Evolutionary conservation across 35 echinoderm and acorn worm genomes (phyloP), one percentile per base, ranked within the genome.

Genomic region (Anneissia japonica): DNA sequence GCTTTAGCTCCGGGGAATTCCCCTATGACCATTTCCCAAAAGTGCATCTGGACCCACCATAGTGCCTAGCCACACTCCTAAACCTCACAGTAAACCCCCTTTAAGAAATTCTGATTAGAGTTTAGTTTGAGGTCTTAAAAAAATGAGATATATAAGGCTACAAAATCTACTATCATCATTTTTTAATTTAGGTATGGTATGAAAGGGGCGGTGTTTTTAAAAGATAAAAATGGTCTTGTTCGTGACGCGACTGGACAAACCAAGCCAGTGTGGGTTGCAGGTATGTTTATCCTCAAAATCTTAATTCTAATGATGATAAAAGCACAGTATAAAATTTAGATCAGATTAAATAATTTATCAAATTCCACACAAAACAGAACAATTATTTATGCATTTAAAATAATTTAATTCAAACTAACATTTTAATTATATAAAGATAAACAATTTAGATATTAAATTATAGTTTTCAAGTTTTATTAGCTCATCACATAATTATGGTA

Each of bases 131-230:
- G n/a, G n/a, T n/a, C n/a, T n/a, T n/a, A n/a, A n/a, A n/a, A n/a
- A n/a, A n/a, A n/a, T n/a, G n/a, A n/a, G n/a, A n/a, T n/a, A n/a
- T n/a, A n/a, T n/a, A n/a, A n/a, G n/a, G n/a, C n/a, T n/a, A n/a
- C n/a, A n/a, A n/a, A n/a, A n/a, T n/a, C n/a, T n/a, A n/a, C n/a
- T n/a, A n/a, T n/a, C n/a, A n/a, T n/a, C n/a, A n/a, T n/a, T 39
- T 46, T 83, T 74, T 79, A 41, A 32, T 74, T 73, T 26, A 97
- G 94, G 85, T 97, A 97, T 93, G 94, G 91, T n/a, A 97, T 97
- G 30, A 97, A 93, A 39, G 94, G 94, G 78, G 94, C 94, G 36
- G 88, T 90, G 12, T 93, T 87, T 28, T 77, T 97, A 35, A 79
- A 90, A 43, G 85, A 97, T 37, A 97, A 93, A 75, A 83, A 73